Evolutionary conservation across 1,140 invertebrate species (phyloP).

Genomic region (Rhagoletis pomonella): DNA sequence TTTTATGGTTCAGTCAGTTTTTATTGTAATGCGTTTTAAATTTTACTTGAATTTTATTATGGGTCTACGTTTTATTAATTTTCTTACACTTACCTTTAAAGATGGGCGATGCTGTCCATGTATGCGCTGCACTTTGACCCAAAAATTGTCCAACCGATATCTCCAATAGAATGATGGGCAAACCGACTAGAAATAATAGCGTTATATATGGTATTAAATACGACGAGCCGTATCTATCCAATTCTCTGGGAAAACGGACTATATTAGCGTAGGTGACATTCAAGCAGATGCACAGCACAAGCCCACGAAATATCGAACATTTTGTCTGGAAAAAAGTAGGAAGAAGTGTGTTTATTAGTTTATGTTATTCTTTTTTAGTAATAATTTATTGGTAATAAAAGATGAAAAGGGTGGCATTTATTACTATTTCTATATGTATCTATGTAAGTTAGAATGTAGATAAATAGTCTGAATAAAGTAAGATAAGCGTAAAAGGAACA

Average conservation of each 20-base stretch:
- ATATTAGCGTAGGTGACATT: slow-evolving; percentile 73
- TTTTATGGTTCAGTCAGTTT: too few species aligned
- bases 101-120: slow-evolving; percentile 73
- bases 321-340: slow-evolving; percentile 66
- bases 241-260: slow-evolving; percentile 73
- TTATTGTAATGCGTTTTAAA: background rate
- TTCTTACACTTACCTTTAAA: slow-evolving; percentile 69
- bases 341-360: background rate
- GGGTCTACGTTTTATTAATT: background rate
- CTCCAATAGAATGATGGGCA: slow-evolving; percentile 72
- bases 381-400: too few species aligned
- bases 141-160: slow-evolving; percentile 73
- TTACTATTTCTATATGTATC: background rate
- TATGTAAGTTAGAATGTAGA: background rate
- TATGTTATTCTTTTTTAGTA: background rate
- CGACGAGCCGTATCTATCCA: slow-evolving; percentile 71
- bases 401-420: background rate
- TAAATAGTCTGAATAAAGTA: too few species aligned
- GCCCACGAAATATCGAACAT: slow-evolving; percentile 73
- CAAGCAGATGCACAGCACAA: slow-evolving; percentile 72
- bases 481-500: too few species aligned
- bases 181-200: slow-evolving; percentile 72
- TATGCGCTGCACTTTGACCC: slow-evolving; percentile 72
- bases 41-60: background rate
- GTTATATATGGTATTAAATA: slow-evolving; percentile 72